Evolutionary conservation across 2,113 vertebrate genomes (phyloP).

Genomic region (Lampris megalopsis): DNA sequence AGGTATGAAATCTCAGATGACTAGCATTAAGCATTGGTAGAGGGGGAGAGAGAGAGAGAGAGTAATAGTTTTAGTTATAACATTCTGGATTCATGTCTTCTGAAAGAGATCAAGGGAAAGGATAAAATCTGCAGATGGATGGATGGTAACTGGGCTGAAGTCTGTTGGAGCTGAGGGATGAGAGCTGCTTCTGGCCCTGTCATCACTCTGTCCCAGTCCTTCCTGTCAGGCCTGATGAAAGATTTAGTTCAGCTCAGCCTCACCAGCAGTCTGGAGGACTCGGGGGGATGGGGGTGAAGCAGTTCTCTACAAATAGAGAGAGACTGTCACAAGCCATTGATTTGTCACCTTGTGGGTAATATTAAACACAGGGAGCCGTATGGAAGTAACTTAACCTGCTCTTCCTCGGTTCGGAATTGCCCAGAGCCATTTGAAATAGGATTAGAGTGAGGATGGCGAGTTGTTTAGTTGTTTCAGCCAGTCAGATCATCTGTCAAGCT

Average conservation of each 20-base stretch:
- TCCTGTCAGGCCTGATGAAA: conserved; percentile 53
- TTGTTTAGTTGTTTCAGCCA: conserved; percentile 13
- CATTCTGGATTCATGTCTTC: conserved; percentile 4
- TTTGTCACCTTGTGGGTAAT: conserved; percentile 53
- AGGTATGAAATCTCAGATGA: neutral
- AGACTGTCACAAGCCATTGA: conserved; percentile 54
- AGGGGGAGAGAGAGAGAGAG: neutral
- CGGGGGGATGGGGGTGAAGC: neutral
- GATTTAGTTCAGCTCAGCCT: conserved; percentile 52
- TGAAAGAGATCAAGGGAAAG: neutral
- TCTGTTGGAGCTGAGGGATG: conserved; percentile 29
- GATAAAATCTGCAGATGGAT: conserved; percentile 26
- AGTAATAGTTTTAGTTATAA: neutral
- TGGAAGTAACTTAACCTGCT: conserved; percentile 39
- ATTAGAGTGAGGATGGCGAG: conserved; percentile 14
- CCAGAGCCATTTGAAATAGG: conserved; percentile 15
- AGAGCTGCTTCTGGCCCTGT: conserved; percentile 6
- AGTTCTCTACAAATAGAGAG: conserved; percentile 33
- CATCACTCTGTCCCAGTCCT: conserved; percentile 20
- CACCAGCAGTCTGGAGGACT: conserved; percentile 24
- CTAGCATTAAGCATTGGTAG: neutral
- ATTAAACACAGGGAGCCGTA: conserved; percentile 41
- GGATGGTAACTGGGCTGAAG: neutral
- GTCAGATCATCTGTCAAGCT: conserved; percentile 1
- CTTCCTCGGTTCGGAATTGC: conserved; percentile 28